phyloP scores from a whole-genome alignment of 2,888 invertebrate genomes.

The Apamea crenata region DNA sequence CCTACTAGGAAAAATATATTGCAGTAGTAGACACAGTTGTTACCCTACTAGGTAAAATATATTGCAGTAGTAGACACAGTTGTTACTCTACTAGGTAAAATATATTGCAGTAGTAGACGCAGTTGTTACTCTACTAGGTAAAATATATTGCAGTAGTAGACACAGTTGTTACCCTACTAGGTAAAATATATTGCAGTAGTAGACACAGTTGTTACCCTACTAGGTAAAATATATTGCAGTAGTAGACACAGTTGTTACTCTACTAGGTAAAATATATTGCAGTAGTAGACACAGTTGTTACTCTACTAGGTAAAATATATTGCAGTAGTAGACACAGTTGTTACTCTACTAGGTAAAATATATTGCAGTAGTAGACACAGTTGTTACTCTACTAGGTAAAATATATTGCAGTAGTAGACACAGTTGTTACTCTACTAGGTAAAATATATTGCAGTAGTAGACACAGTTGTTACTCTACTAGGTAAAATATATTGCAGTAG shows the following conservation, averaged over 20 bases:
- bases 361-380: not conserved
- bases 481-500: too few species aligned
- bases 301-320: not conserved
- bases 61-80: not conserved
- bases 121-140: not conserved
- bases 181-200: not conserved
- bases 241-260: not conserved
- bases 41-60: not conserved
- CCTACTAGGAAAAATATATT: not conserved
- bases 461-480: not conserved
- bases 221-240: not conserved
- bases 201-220: not conserved
- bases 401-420: not conserved
- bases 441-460: not conserved
- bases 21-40: not conserved
- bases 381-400: not conserved
- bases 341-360: not conserved
- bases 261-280: not conserved
- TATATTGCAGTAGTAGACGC: not conserved
- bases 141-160: not conserved
- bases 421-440: not conserved
- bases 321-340: not conserved
- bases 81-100: not conserved
- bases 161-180: not conserved
- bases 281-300: not conserved